phyloP scores from a whole-genome alignment of 2,797 vertebrate genomes.

The Pseudomugil gertrudae region DNA sequence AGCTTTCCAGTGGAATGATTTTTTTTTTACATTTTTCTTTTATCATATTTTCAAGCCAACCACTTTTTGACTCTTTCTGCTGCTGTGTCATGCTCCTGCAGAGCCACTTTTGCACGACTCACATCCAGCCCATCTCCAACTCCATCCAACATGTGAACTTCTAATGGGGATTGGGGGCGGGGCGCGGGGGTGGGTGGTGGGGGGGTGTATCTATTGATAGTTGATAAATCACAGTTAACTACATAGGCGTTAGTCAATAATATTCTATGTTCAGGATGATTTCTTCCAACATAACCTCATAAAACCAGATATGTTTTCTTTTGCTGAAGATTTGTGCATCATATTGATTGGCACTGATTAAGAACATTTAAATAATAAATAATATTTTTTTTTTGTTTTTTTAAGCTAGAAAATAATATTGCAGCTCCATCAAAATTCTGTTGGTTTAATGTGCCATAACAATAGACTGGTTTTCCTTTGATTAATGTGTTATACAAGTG shows the following conservation, averaged over 20 bases:
- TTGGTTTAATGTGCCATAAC: constrained; percentile 5
- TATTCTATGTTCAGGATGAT: neutral
- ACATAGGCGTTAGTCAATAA: neutral
- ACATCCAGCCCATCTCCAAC: no score
- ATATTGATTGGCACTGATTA: neutral
- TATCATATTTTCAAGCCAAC: no score
- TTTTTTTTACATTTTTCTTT: no score
- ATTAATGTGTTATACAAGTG: neutral
- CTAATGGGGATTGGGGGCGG: no score
- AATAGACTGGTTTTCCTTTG: constrained; percentile 3
- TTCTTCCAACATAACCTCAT: neutral
- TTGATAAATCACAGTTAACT: no score
- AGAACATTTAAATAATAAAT: neutral
- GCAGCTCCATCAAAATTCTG: neutral
- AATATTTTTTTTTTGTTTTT: no score
- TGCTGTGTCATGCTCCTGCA: no score
- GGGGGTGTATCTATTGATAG: no score
- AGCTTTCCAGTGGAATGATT: neutral
- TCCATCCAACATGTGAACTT: no score
- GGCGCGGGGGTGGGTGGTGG: no score
- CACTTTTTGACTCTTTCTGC: no score
- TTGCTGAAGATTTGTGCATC: neutral
- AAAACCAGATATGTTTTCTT: neutral
- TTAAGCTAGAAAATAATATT: neutral
- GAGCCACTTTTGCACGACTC: no score